Conservation (phyloP, 2,888 invertebrate genomes). For the Doris montereyensis region DNA sequence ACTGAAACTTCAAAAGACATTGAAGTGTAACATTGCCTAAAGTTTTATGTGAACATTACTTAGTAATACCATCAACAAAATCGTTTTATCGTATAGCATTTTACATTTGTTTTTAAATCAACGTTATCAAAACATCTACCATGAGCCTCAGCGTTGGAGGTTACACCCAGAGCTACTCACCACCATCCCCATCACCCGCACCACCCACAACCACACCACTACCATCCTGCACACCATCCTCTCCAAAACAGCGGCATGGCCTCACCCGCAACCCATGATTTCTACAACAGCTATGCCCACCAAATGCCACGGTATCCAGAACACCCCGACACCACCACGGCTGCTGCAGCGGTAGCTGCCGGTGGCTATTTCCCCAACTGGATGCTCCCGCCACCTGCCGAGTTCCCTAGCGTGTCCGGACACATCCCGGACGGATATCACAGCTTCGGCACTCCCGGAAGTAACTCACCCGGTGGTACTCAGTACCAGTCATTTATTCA, state of each 20-base stretch:
- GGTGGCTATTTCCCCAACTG: slow-evolving; percentile 62
- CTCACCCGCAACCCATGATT: slow-evolving; percentile 40
- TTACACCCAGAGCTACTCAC: slow-evolving; percentile 62
- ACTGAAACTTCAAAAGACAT: too few relatives aligned
- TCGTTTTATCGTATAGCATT: neutral
- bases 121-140: too few relatives aligned
- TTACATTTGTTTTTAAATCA: neutral
- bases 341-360: slow-evolving; percentile 42
- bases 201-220: slow-evolving; percentile 46
- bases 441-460: slow-evolving; percentile 41
- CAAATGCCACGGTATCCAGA: slow-evolving; percentile 55
- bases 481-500: slow-evolving; percentile 47
- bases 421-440: slow-evolving; percentile 53
- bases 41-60: too few relatives aligned
- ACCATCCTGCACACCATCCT: slow-evolving; percentile 41
- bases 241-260: slow-evolving; percentile 24
- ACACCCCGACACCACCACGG: neutral
- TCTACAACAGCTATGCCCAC: slow-evolving; percentile 49
- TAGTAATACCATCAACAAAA: neutral
- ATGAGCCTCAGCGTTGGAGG: slow-evolving; percentile 67
- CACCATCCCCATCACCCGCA: slow-evolving; percentile 56
- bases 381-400: slow-evolving; percentile 55
- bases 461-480: slow-evolving; percentile 44
- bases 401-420: slow-evolving; percentile 51
- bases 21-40: too few relatives aligned